Percentiles rank a stretch among this genome's conserved stretches.
Evolutionary conservation across 2,797 vertebrate genomes (phyloP).

Genomic region (Anisognathus igniventris): DNA sequence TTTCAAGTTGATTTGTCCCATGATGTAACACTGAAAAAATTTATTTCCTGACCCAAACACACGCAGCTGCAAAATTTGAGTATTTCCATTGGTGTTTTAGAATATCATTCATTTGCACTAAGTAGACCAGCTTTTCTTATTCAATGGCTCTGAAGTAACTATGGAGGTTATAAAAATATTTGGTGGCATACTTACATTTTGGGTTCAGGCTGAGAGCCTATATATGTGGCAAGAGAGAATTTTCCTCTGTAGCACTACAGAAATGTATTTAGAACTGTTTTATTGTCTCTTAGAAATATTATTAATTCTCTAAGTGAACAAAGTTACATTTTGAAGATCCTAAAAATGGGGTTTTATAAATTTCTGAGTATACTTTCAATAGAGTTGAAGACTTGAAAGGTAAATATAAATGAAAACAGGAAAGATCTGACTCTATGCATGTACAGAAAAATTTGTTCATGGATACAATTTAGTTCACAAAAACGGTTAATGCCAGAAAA

Average conservation of each 20-base stretch:
- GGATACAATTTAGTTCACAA: not conserved
- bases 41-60: not conserved
- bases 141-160: not conserved
- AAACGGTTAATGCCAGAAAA: not conserved
- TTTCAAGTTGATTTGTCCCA: not conserved
- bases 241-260: not conserved
- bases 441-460: not conserved
- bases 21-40: not conserved
- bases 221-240: not conserved
- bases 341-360: not conserved
- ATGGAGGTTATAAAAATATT: not conserved
- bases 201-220: not conserved
- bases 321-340: not conserved
- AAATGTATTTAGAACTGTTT: not conserved
- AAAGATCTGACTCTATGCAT: not conserved
- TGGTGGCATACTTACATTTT: not conserved
- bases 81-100: not conserved
- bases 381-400: not conserved
- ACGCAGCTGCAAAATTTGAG: not conserved
- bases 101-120: not conserved
- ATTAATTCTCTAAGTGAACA: not conserved
- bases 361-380: not conserved
- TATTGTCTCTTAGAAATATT: not conserved
- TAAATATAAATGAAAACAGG: not conserved
- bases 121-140: not conserved